phyloP scores from a whole-genome alignment of 2,797 vertebrate species.

The Pseudochirops cupreus region DNA sequence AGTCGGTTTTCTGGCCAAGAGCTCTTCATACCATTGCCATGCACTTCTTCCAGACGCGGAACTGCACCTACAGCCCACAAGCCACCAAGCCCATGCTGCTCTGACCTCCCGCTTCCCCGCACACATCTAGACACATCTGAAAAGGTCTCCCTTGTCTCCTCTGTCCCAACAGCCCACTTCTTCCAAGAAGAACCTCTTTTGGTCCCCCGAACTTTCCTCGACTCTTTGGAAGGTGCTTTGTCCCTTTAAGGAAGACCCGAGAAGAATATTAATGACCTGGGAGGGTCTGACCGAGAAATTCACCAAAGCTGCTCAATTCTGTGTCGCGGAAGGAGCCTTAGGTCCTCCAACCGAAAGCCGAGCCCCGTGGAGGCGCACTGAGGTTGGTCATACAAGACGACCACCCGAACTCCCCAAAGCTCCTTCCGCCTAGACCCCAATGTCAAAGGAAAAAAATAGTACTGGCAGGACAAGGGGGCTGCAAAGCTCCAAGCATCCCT shows the following conservation, averaged over 20 bases:
- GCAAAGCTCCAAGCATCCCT: not conserved
- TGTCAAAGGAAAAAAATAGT: not conserved
- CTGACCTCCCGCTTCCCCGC: not conserved
- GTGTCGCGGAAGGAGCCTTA: not conserved
- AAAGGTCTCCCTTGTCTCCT: not conserved
- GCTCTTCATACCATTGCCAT: not conserved
- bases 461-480: not conserved
- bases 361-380: not conserved
- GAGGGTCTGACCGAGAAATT: conserved; percentile 4
- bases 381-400: not conserved
- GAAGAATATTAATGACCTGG: conserved; percentile 64
- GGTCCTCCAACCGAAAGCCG: not conserved
- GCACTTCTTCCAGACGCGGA: not conserved
- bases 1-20: not conserved
- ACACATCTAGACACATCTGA: not conserved
- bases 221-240: conserved; percentile 49
- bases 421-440: not conserved
- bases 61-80: not conserved
- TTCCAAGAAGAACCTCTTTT: conserved; percentile 56
- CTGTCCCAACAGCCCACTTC: not conserved
- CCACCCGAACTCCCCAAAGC: not conserved
- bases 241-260: conserved; percentile 69
- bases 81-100: conserved; percentile 15
- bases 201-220: conserved; percentile 75
- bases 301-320: not conserved